These are phyloP conservation scores for Uria aalge DNA, from an alignment of 2,113 vertebrate species.

Conservation along the genomic window DNA sequence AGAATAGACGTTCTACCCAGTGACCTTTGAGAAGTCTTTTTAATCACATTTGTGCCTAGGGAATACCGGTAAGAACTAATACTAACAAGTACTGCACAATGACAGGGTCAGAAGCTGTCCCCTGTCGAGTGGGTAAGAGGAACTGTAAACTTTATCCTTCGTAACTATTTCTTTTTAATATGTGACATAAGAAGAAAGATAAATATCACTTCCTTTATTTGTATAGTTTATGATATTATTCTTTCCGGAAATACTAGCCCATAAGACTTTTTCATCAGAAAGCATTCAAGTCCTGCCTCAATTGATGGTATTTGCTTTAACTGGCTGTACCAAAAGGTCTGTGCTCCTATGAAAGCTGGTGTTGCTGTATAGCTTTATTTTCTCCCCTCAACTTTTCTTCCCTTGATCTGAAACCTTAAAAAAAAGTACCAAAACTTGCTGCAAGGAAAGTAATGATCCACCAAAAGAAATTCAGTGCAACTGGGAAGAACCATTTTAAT, in stretches of 20 bases:
- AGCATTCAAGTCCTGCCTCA: not conserved
- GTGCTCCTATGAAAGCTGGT: not conserved
- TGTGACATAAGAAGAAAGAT: constrained; percentile 31
- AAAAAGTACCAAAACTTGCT: constrained; percentile 44
- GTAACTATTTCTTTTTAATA: constrained; percentile 61
- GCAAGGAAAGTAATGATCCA: constrained; percentile 68
- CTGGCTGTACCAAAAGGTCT: not conserved
- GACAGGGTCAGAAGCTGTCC: not conserved
- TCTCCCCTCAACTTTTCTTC: not conserved
- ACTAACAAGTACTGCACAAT: not conserved
- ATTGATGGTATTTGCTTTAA: not conserved
- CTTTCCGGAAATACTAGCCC: not conserved
- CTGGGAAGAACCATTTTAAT: constrained; percentile 68
- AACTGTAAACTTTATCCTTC: constrained; percentile 27
- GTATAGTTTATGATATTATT: constrained; percentile 31
- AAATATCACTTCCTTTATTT: constrained; percentile 52
- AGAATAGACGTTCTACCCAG: not conserved
- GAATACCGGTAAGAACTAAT: constrained; percentile 31
- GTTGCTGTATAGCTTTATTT: not conserved
- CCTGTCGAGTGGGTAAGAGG: not conserved
- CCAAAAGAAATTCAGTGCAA: constrained; percentile 61
- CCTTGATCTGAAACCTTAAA: constrained; percentile 51
- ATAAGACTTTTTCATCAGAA: not conserved
- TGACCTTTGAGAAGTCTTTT: constrained; percentile 50
- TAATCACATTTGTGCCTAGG: constrained; percentile 28